Base-by-base conservation (phyloP, 1,140 invertebrate species). In the Platyura marginata region DNA sequence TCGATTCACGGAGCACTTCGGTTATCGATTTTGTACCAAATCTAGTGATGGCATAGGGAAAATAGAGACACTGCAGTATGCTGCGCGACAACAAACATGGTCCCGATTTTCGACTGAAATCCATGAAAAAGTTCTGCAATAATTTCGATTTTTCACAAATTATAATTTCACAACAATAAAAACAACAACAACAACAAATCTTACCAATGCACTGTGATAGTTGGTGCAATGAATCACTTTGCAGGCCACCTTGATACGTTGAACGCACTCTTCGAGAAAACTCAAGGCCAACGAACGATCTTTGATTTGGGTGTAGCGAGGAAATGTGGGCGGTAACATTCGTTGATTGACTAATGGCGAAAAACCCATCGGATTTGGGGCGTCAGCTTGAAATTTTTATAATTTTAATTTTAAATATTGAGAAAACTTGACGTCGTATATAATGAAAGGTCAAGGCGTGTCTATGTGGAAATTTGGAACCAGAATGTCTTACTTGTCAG, bases 321-420 rank as follows among this genome's bases (percentile, higher is more conserved):
- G 94, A 70, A 98, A 98, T n/a, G 93, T 95, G 1, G 93, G 92
- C 32, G 93, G 93, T 21, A 96, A 66, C 22, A 95, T 68, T 47
- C 92, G 75, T 64, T 95, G 91, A 65, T 96, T 96, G 25, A 94
- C 81, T 57, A 92, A 75, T 18, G 92, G 89, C 57, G 96, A 90
- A 67, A 97, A 97, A 1, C 91, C 91, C 69, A 91, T 76, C 0
- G 71, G 67, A 50, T 73, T 73, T 3, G 70, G 71, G 10, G 64
- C 63, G 40, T 72, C 70, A 13, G 67, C 69, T 72, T 48, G 3
- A 55, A 56, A 44, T 43, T 51, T 47, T 43, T 11, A 47, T 21
- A 40, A 41, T 43, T 40, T 41, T 18, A 15, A 42, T 35, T 29
- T 9, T 38, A 15, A 5, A 22, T 22, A 40, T n/a, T n/a, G n/a